Evolutionary conservation across 2,797 vertebrate genomes (phyloP).

Genomic region (Prunella strophiata): DNA sequence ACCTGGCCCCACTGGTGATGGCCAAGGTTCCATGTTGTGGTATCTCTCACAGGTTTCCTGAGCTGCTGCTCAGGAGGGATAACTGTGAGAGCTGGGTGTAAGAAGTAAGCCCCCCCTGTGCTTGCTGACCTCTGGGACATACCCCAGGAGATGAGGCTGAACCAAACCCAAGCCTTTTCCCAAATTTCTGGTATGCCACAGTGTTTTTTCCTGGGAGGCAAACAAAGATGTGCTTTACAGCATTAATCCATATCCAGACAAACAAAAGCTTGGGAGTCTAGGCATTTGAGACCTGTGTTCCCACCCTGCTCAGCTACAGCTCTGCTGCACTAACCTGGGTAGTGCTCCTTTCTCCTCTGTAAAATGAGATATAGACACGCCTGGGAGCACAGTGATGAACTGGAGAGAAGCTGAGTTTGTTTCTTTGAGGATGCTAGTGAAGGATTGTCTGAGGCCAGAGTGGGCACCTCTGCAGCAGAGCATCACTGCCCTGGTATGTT

Average conservation of each 20-base stretch:
- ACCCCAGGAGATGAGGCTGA: neutral
- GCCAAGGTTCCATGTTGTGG: neutral
- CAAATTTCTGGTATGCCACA: neutral
- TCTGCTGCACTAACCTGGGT: neutral
- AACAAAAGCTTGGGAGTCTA: neutral
- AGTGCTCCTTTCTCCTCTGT: neutral
- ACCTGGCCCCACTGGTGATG: neutral
- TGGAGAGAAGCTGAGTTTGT: neutral
- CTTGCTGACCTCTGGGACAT: neutral
- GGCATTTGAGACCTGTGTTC: neutral
- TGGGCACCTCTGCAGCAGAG: neutral
- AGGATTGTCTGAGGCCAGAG: neutral
- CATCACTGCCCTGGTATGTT: neutral
- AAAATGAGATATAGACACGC: neutral
- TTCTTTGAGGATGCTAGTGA: neutral
- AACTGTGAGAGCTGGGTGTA: rapidly evolving
- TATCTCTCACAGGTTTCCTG: neutral
- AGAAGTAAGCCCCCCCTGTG: neutral
- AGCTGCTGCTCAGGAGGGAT: neutral
- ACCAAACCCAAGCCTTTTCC: neutral
- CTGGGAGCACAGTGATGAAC: neutral
- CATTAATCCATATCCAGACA: neutral
- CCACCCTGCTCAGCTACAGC: too few relatives aligned
- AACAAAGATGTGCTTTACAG: neutral
- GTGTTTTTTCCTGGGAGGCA: neutral